Evolutionary conservation across 1,140 invertebrate genomes (phyloP), one percentile per base, ranked within the genome.

Genomic region (Matsumurasca onukii): DNA sequence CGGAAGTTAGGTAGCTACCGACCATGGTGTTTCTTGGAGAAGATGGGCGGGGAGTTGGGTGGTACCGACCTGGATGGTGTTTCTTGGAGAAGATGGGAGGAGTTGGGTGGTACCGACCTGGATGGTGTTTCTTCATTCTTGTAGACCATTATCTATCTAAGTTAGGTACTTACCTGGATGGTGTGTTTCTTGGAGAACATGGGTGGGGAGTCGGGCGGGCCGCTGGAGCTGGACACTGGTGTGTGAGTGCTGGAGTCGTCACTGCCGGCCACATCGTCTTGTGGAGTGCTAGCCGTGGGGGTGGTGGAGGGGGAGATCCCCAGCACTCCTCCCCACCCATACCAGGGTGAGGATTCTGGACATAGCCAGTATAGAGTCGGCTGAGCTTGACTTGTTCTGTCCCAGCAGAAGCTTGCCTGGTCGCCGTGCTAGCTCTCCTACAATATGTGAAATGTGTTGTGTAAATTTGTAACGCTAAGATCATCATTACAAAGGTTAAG

Each of bases 321-420:
- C 66, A 45, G 48, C 62, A 22, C 63, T 48, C 49, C 78, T 78
- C 12, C 83, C 80, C 3, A 81, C 81, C 17, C 82, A 81, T 51
- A 83, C 80, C 22, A 85, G 83, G 12, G 74, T 69, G 72, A 88
- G 87, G 74, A 86, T 88, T 30, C 86, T 79, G 73, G 91, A 90
- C 86, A 91, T 89, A 1, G 88, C 87, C 55, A 90, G 77, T 66
- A 91, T 88, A 1, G 89, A 90, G 78, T 91, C 89, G 12, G 89
- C 89, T 72, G 87, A 89, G 3, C 88, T 72, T 83, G 83, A 84
- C 81, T 89, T 84, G 30, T 57, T 65, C 24, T 30, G 67, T 20
- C 67, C 67, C 2, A 71, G 24, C 0, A 63, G 31, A 5, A 71
- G 29, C 20, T 52, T 48, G 20, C 45, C 67, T 15, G 70, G 70